phyloP scores from a whole-genome alignment of 2,113 vertebrate species.

The Cryptotis parvus region DNA sequence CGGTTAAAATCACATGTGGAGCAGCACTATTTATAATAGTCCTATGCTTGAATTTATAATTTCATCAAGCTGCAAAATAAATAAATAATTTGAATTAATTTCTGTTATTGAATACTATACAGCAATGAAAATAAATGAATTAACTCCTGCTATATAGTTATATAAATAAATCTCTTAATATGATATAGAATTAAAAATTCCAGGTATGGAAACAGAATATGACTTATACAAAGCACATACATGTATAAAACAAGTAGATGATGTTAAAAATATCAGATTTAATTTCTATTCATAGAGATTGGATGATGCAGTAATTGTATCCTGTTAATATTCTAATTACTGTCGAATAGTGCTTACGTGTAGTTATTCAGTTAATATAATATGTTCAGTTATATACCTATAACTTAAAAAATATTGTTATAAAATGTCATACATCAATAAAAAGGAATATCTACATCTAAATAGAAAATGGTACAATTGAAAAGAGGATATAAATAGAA shows the following conservation, averaged over 20 bases:
- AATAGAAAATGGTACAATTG: conserved; percentile 36
- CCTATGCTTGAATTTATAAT: too few relatives aligned
- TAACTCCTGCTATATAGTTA: too few relatives aligned
- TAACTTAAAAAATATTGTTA: conserved; percentile 26
- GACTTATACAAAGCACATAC: too few relatives aligned
- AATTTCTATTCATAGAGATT: conserved; percentile 14
- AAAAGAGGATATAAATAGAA: background rate
- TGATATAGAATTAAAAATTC: too few relatives aligned
- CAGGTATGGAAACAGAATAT: too few relatives aligned
- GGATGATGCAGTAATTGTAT: background rate
- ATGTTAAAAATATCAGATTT: background rate
- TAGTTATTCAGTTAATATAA: background rate
- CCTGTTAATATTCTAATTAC: background rate
- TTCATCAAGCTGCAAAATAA: too few relatives aligned
- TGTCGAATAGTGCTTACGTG: conserved; percentile 26
- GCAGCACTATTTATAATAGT: too few relatives aligned
- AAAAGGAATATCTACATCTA: conserved; percentile 21
- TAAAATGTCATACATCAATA: background rate
- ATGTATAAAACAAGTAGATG: background rate
- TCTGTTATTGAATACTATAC: too few relatives aligned
- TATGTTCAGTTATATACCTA: background rate
- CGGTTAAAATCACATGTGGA: too few relatives aligned
- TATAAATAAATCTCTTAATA: too few relatives aligned
- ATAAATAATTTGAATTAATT: too few relatives aligned
- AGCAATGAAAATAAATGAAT: too few relatives aligned